Base-by-base conservation (phyloP, 2,888 invertebrate species). In the Macaria liturata region DNA sequence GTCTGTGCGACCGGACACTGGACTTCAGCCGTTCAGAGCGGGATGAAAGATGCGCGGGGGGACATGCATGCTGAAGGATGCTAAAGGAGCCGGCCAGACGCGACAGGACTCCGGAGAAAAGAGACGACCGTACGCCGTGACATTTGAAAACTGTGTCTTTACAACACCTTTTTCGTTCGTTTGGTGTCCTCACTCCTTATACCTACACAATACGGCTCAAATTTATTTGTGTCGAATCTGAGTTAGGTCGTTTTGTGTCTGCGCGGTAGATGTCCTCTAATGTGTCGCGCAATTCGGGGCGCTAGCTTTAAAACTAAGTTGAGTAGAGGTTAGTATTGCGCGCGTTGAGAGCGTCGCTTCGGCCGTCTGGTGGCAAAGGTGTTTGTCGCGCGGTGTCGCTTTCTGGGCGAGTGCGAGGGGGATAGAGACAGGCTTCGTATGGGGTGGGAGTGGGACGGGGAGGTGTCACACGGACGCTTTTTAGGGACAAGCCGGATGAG, bases 121-220 rank as follows among this genome's bases (percentile, higher is more conserved):
- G 91, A 91, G 91, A 91, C 87, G 85, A 90, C 89, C 84, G 88
- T 89, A 90, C 86, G 81, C 76, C 86, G 88, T 89, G 91, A 91
- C 91, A 91, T 89, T 90, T 89, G 88, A 89, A 91, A 91, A 91
- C 84, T 87, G 89, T 91, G 91, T 91, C 91, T 91, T 84, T 91
- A 88, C 87, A 83, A 77, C 82, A 81, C 84, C 83, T 82, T 76
- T 70, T 71, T 62, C 59, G 54, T 46, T 46, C 34, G 42, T 46
- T 66, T 69, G 9, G 56, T 30, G 78, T 71, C 70, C 56, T 68
- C 43, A 59, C 43, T 40, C 61, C 62, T 81, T 71, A 46, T 1
- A 0, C 20, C 0, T 0, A 4, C 0, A 0, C 0, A 0, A 0
- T 70, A 83, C 72, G 75, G 81, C 72, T 66, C 50, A 74, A 46